These are phyloP conservation scores for Nymphalis polychloros DNA, from an alignment of 2,888 invertebrate genomes.

Conservation along the genomic window DNA sequence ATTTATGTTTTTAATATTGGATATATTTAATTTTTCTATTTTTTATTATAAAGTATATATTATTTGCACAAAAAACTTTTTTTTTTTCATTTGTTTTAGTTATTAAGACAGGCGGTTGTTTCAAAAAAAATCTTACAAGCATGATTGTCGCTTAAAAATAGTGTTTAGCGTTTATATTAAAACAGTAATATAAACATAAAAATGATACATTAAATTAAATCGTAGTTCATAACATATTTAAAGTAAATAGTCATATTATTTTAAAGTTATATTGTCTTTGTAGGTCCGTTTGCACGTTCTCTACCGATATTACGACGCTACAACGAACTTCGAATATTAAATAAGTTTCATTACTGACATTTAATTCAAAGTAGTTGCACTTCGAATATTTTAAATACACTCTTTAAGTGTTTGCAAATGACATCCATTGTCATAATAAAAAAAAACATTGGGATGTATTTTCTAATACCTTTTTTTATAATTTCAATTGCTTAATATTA, in stretches of 20 bases:
- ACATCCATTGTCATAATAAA: constrained; percentile 16
- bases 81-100: no score
- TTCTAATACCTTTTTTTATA: no score
- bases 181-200: no score
- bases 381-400: constrained; percentile 20
- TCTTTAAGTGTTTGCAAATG: constrained; percentile 18
- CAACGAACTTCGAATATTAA: constrained; percentile 25
- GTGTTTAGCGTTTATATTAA: no score
- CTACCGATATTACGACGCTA: constrained; percentile 14
- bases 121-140: no score
- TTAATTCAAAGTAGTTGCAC: constrained; percentile 20
- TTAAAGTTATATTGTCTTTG: constrained; percentile 2
- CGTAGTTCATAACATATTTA: not conserved
- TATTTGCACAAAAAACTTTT: no score
- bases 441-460: not conserved
- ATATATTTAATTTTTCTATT: no score
- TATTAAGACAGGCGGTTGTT: no score
- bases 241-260: not conserved
- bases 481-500: not conserved
- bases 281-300: constrained; percentile 9
- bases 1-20: no score
- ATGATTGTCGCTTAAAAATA: no score
- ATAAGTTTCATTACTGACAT: constrained; percentile 22
- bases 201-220: not conserved
- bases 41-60: no score